A percentile compares a stretch with the other conserved stretches of the same genome.
Evolutionary conservation across 2,888 invertebrate genomes (phyloP).

Genomic region (Brachylomia viminalis): DNA sequence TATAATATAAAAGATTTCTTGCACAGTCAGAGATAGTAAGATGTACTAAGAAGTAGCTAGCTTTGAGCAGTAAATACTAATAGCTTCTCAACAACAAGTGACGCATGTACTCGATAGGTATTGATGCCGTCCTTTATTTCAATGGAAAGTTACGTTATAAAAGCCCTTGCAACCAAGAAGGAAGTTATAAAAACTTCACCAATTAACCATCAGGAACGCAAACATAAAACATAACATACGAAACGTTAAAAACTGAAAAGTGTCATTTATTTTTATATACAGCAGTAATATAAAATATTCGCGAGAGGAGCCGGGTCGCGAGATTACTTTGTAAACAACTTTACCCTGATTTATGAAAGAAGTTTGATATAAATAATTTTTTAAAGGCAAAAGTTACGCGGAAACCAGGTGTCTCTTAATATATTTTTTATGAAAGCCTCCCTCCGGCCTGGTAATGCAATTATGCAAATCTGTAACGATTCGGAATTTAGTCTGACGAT

Average conservation of each 20-base stretch:
- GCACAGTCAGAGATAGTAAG: not conserved
- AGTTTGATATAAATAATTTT: constrained; percentile 88
- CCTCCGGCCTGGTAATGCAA: constrained; percentile 80
- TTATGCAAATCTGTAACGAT: constrained; percentile 86
- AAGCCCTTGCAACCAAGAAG: not conserved
- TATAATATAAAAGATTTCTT: not conserved
- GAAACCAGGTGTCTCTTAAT: constrained; percentile 87
- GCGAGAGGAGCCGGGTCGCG: constrained; percentile 74
- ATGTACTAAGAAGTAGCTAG: not conserved
- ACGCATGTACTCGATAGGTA: not conserved
- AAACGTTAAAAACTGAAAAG: constrained; percentile 65
- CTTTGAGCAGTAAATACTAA: not conserved
- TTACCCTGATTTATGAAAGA: constrained; percentile 89
- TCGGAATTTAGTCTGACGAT: constrained; percentile 68
- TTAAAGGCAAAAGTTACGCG: constrained; percentile 86
- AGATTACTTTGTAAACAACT: constrained; percentile 90
- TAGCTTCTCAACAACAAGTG: not conserved
- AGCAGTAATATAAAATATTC: constrained; percentile 67
- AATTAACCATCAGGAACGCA: constrained; percentile 44
- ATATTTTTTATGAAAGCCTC: constrained; percentile 84
- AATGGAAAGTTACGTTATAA: not conserved
- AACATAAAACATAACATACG: constrained; percentile 58
- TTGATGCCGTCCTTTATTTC: too few species aligned
- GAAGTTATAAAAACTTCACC: constrained; percentile 30
- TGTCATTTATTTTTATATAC: constrained; percentile 74